Percentiles rank a stretch among this genome's conserved stretches.
Evolutionary conservation across 2,888 invertebrate species (phyloP).

Genomic region (Cynaeus angustus): DNA sequence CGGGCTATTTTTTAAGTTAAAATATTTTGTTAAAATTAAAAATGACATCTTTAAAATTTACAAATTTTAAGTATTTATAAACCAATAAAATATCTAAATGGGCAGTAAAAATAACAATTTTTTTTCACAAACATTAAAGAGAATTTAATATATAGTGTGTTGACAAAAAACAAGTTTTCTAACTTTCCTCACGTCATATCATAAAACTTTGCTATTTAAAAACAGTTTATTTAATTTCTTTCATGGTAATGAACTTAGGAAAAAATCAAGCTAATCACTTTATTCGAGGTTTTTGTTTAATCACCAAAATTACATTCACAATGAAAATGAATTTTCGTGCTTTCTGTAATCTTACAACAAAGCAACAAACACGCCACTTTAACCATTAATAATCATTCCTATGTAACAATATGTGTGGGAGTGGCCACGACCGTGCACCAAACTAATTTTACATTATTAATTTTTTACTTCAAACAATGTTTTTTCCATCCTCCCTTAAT

Average conservation of each 20-base stretch:
- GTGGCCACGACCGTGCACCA: constrained; percentile 30
- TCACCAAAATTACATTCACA: constrained; percentile 28
- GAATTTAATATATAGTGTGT: no score
- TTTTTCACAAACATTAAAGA: no score
- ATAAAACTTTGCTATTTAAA: no score
- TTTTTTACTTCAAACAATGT: constrained; percentile 28
- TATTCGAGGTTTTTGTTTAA: constrained; percentile 9
- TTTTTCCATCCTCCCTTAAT: constrained; percentile 31
- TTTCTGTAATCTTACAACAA: constrained; percentile 21
- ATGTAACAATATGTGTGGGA: constrained; percentile 28
- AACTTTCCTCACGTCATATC: no score
- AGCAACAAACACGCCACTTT: constrained; percentile 37
- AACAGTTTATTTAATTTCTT: no score
- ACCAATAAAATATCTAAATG: no score
- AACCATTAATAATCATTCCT: constrained; percentile 44
- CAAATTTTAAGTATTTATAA: no score
- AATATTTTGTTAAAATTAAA: no score
- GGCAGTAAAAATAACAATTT: no score
- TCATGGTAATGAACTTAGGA: not conserved
- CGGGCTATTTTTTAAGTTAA: no score
- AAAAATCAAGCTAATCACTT: constrained; percentile 5
- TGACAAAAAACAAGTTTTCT: no score
- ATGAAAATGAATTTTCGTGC: constrained; percentile 37
- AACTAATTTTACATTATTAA: constrained; percentile 37
- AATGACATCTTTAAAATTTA: no score